Percentiles rank a stretch among this genome's conserved stretches.
Evolutionary conservation across 1,140 invertebrate genomes (phyloP).

Genomic region (Octopus sinensis): DNA sequence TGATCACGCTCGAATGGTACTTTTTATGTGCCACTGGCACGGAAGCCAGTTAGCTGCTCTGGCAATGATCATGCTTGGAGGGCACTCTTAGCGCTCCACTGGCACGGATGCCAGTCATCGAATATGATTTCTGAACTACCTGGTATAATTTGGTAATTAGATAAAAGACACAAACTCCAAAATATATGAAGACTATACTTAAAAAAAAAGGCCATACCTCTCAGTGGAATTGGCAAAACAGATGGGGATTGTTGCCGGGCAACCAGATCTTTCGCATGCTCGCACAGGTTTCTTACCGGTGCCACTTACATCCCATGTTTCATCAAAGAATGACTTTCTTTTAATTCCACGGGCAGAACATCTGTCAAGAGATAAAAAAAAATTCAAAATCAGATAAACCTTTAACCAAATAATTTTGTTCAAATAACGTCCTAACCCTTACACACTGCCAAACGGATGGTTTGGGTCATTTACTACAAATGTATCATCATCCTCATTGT

Average conservation of each 20-base stretch:
- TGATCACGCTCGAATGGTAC: too few species aligned
- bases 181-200: not conserved
- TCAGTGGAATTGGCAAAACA: conserved; percentile 43
- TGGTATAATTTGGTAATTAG: not conserved
- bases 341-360: not conserved
- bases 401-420: too few species aligned
- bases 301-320: not conserved
- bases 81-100: not conserved
- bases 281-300: conserved; percentile 21
- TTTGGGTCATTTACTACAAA: too few species aligned
- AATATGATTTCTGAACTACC: not conserved
- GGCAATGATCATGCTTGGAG: too few species aligned
- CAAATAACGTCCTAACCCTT: too few species aligned
- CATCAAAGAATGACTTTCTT: conserved; percentile 8
- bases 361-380: not conserved
- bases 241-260: conserved; percentile 39
- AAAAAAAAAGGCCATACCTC: conserved; percentile 29
- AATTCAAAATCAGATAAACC: too few species aligned
- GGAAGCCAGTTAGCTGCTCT: not conserved
- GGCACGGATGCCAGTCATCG: too few species aligned
- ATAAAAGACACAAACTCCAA: not conserved
- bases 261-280: conserved; percentile 39
- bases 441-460: too few species aligned
- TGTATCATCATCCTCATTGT: too few species aligned
- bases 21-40: not conserved